Evolutionary conservation across 2,113 vertebrate species (phyloP), one percentile per base, ranked within the genome.

Genomic region (Oreotrochilus melanogaster): DNA sequence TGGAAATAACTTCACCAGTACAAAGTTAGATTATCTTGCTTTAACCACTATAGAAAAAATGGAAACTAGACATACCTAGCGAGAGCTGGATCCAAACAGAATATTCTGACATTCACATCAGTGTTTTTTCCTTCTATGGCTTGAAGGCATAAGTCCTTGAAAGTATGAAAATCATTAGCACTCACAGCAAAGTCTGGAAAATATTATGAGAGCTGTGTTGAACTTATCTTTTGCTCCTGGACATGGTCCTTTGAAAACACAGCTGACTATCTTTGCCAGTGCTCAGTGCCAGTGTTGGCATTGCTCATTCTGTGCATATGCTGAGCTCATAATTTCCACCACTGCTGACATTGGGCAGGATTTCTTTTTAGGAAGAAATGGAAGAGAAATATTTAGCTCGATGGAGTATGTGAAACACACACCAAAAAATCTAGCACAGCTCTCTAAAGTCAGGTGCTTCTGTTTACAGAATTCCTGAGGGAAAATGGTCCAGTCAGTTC

Each of bases 201-300:
- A 94, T 89, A 69, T 92, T 60, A 72, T 23, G 33, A 35, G 17
- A 45, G 35, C 50, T 64, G 79, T n/a, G 66, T 33, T 84, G 83
- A 83, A 86, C 57, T 89, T 67, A 35, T 35, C 57, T 79, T 53
- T 58, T 89, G n/a, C 78, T 94, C 31, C 81, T 96, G 92, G 89
- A 95, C 65, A 33, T 72, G 74, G 78, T 81, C 81, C 62, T 94
- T 85, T 79, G 66, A 82, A 96, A 97, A 95, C 74, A 94, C 37
- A 72, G 42, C 78, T 76, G 74, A 92, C 37, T 11, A 39, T 27
- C 58, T 73, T 35, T 76, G 78, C 81, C 89, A 93, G 2, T 8
- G 31, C 28, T 70, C 51, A 25, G 54, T n/a, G 74, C 84, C 81
- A 95, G 35, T 0, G 0, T 0, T 85, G 84, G 42, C 51, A 28